These are phyloP conservation scores for Chinchilla lanigera DNA, from an alignment of 2,113 vertebrate species.

Conservation along the genomic window DNA sequence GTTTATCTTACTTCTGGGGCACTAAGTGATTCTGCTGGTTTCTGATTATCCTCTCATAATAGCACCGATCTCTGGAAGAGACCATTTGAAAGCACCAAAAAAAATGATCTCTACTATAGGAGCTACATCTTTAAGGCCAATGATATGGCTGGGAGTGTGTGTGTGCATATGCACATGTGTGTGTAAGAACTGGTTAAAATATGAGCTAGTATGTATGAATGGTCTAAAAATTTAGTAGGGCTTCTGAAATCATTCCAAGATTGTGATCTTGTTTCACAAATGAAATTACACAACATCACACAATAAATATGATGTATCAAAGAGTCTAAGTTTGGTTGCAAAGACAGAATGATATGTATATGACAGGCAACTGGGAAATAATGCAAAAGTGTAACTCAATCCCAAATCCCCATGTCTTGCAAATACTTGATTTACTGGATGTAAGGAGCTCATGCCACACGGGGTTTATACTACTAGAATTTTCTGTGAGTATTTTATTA, in stretches of 20 bases:
- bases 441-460: background rate
- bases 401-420: background rate
- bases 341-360: background rate
- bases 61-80: background rate
- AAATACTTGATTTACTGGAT: background rate
- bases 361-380: conserved; percentile 11
- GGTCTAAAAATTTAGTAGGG: background rate
- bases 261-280: conserved; percentile 23
- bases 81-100: background rate
- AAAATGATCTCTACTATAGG: background rate
- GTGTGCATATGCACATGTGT: background rate
- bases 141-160: background rate
- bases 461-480: background rate
- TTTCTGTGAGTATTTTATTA: conserved; percentile 4
- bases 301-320: conserved; percentile 11
- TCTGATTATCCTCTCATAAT: background rate
- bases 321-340: background rate
- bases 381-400: background rate
- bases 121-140: background rate
- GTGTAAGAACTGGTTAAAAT: background rate
- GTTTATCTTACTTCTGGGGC: background rate
- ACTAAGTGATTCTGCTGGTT: conserved; percentile 5
- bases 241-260: conserved; percentile 50
- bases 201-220: background rate
- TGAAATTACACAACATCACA: background rate